Percentiles rank a stretch among this genome's conserved stretches.
These are phyloP conservation scores for Blennius ocellaris DNA, from an alignment of 2,113 vertebrate genomes.

Conservation along the genomic window DNA sequence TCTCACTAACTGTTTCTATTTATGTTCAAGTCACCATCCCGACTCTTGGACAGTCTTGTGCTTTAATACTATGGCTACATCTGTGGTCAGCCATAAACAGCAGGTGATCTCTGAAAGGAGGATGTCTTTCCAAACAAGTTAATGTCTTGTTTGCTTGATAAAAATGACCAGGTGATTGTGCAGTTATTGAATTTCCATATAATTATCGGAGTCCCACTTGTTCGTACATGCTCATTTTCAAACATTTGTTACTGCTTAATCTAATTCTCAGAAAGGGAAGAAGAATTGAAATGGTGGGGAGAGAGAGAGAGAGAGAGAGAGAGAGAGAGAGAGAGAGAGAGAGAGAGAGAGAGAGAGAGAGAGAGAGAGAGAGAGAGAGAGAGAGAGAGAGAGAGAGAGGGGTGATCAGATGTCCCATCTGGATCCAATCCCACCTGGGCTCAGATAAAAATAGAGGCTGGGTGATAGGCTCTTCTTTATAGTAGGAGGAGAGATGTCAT, in stretches of 20 bases:
- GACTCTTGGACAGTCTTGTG: too few relatives aligned
- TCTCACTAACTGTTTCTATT: too few relatives aligned
- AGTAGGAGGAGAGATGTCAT: slow-evolving; percentile 14
- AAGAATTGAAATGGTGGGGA: slow-evolving; percentile 9
- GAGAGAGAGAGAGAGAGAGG: background rate
- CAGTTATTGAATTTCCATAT: slow-evolving; percentile 34
- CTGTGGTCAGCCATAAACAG: slow-evolving; percentile 1
- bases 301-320: background rate
- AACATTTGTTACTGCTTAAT: slow-evolving; percentile 24
- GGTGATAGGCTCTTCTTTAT: slow-evolving; percentile 61
- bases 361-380: background rate
- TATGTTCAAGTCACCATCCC: background rate
- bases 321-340: background rate
- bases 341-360: background rate
- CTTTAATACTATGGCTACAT: background rate
- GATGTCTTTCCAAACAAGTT: slow-evolving; percentile 1
- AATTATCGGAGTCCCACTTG: slow-evolving; percentile 12
- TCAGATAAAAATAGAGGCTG: slow-evolving; percentile 73
- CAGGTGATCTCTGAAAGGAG: slow-evolving; percentile 7
- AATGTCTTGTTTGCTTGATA: slow-evolving; percentile 18
- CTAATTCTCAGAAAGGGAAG: slow-evolving; percentile 35
- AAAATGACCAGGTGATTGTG: slow-evolving; percentile 5
- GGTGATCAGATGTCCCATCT: slow-evolving; percentile 74
- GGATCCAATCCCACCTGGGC: slow-evolving; percentile 77
- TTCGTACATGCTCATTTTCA: slow-evolving; percentile 9